Evolutionary conservation across 2,113 vertebrate genomes (phyloP), one percentile per base, ranked within the genome.

Genomic region (Apistogramma diplotaenia): DNA sequence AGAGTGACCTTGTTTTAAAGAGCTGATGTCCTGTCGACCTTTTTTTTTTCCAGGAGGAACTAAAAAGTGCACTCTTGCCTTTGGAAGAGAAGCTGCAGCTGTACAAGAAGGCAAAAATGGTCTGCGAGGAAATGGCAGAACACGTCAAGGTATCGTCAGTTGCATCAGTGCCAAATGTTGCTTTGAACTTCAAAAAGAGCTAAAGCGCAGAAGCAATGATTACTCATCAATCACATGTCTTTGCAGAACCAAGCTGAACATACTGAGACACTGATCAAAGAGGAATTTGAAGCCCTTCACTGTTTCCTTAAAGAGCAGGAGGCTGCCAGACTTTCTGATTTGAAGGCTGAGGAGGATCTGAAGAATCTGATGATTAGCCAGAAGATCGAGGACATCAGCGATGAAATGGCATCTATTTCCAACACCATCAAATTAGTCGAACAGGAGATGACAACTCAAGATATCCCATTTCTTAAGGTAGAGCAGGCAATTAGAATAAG

Each of bases 241-340:
- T 83, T 81, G 5, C 83, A 96, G 95, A 92, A 35, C 53, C 95
- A 96, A 87, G 88, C 82, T 2, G 87, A 93, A 59, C 91, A 95
- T n/a, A 91, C 94, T 0, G 95, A 95, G 83, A 87, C 29, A n/a
- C 93, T 93, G 85, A 95, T 96, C 74, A 93, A 81, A 75, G 90
- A 91, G 12, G 95, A 95, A 60, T 96, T 96, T 77, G 89, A 96
- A 75, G 85, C 76, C 2, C 87, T 96, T 55, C 92, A 93, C 65
- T 37, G n/a, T 72, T 96, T 95, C 77, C 93, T 96, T 61, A 90
- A 76, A 51, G 93, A 95, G 59, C 95, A 95, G 76, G 95, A 96
- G 81, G 89, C 84, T 19, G 85, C 85, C 23, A 90, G 92, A 65
- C 78, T 96, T 21, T 88, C 87, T 16, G 79, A 84, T 60, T 84